These are phyloP conservation scores for Physocephala rufipes DNA, from an alignment of 2,888 invertebrate genomes.

Conservation along the genomic window DNA sequence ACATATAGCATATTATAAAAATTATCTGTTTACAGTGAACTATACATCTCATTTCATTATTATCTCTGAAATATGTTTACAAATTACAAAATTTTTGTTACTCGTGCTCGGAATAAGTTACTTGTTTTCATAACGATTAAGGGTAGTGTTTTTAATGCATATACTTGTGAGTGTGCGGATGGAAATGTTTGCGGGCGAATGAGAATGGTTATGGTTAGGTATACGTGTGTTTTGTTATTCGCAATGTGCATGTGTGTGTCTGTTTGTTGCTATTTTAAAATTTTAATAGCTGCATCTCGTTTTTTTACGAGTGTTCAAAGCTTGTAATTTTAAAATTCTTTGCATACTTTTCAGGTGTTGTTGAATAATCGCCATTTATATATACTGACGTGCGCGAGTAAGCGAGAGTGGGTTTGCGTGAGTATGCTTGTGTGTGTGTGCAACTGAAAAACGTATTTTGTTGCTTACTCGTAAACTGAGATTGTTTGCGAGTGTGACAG, in stretches of 20 bases:
- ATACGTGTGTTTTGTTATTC: not conserved
- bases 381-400: too few relatives aligned
- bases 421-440: not conserved
- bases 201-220: not conserved
- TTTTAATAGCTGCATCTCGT: constrained; percentile 27
- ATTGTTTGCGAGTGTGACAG: constrained; percentile 26
- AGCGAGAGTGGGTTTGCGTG: not conserved
- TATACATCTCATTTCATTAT: too few relatives aligned
- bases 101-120: too few relatives aligned
- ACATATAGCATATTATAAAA: too few relatives aligned
- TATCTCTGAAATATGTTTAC: too few relatives aligned
- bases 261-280: constrained; percentile 30
- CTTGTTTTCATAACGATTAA: not conserved
- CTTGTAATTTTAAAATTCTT: constrained; percentile 31
- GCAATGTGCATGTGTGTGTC: constrained; percentile 17
- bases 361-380: constrained; percentile 18
- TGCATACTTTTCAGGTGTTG: constrained; percentile 34
- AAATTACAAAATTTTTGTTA: too few relatives aligned
- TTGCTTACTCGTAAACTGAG: constrained; percentile 30
- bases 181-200: constrained; percentile 9
- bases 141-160: too few relatives aligned
- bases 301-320: constrained; percentile 4
- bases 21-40: too few relatives aligned
- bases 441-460: not conserved
- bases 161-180: not conserved